Base-by-base conservation (phyloP, 2,797 vertebrate genomes). In the Thalassophryne amazonica region DNA sequence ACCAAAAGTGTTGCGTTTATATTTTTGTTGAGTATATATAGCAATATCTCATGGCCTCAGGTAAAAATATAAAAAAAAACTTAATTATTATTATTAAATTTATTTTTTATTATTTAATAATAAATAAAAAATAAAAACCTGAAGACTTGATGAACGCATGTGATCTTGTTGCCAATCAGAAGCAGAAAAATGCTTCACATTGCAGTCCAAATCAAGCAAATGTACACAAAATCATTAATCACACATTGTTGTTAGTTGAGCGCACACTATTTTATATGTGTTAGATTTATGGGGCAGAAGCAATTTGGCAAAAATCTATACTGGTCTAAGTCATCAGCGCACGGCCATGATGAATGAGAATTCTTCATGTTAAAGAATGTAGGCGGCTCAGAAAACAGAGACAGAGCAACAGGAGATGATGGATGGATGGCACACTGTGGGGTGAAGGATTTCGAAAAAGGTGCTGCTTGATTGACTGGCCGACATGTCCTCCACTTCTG, bases 271-370 rank as follows among this genome's bases (percentile, higher is more conserved):
- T 81, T 79, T 76, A 66, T 79, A 76, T 73, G 73, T 66, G 73
- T 58, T 67, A 45, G 69, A 82, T 79, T 83, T 81, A 83, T 79
- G 71, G 74, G 73, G 79, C 81, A 71, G 76, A 76, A 64, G 83
- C 80, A 81, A 81, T 83, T 83, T 83, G 69, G 83, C 76, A 55
- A 79, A 83, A 83, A 85, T 85, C 83, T 59, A 83, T 79, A 82
- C 56, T 36, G 72, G 72, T 59, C 70, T 73, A 53, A 77, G 73
- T 55, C n/a, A 69, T 65, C 24, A 32, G 30, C 60, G 63, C 41
- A 7, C 5, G 25, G 18, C 35, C 2, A 25, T 83, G 83, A 87
- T 86, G 79, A 82, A 86, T 78, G 80, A 73, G 47, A 75, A 62
- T 58, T 70, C 79, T 78, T 80, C 78, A 72, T 74, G 59, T 76